Conservation (phyloP, 2,888 invertebrate species). For the Acronicta alni region DNA sequence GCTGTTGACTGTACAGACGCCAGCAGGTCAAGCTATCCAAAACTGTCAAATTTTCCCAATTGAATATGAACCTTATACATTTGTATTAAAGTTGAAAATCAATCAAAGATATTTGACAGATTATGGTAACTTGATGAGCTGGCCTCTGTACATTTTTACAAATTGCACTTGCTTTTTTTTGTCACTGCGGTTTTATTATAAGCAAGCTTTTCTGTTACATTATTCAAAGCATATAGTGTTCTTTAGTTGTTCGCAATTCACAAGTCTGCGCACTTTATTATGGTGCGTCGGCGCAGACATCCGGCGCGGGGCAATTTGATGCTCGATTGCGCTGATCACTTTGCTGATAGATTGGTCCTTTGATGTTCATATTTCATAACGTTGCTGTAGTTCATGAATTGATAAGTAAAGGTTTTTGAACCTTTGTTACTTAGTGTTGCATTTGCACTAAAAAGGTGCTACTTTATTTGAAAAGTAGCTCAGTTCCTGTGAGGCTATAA, state of each 20-base stretch:
- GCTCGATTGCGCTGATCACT: slow-evolving; percentile 72
- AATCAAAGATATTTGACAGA: too few species aligned
- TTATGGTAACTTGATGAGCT: too few species aligned
- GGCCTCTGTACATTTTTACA: neutral
- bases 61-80: too few species aligned
- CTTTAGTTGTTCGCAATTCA: slow-evolving; percentile 40
- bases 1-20: too few species aligned
- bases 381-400: slow-evolving; percentile 22
- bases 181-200: slow-evolving; percentile 23
- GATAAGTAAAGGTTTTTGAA: slow-evolving; percentile 35
- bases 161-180: neutral
- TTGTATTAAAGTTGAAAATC: too few species aligned
- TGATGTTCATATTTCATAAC: slow-evolving; percentile 63
- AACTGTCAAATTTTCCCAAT: too few species aligned
- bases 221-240: slow-evolving; percentile 44
- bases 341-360: slow-evolving; percentile 62
- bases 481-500: too few species aligned
- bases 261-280: slow-evolving; percentile 42
- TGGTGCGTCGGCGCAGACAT: slow-evolving; percentile 67
- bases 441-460: too few species aligned
- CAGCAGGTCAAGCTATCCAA: too few species aligned
- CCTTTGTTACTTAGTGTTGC: slow-evolving; percentile 1
- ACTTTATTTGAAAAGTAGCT: too few species aligned
- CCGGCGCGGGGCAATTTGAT: slow-evolving; percentile 78
- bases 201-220: slow-evolving; percentile 35